Conservation (phyloP, 2,113 vertebrate species). For the Barnardius zonarius region DNA sequence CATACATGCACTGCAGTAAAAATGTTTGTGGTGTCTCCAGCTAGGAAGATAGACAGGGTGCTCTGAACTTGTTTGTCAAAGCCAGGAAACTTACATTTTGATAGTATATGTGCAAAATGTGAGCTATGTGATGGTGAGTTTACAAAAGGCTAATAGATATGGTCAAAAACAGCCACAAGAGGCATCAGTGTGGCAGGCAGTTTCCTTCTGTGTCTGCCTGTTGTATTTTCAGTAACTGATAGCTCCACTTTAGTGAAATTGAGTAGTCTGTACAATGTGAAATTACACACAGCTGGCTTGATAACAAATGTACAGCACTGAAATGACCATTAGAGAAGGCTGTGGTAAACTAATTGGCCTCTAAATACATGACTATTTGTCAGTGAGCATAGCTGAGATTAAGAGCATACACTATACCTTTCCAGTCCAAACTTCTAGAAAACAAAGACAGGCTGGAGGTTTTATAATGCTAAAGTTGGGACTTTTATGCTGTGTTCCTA, state of each 20-base stretch:
- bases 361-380: not conserved
- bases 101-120: not conserved
- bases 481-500: not conserved
- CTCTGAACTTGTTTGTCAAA: not conserved
- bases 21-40: not conserved
- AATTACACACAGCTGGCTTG: not conserved
- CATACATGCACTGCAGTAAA: not conserved
- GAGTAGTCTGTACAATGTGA: rapidly evolving
- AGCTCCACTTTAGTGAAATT: not conserved
- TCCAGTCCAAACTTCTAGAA: not conserved
- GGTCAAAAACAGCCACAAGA: not conserved
- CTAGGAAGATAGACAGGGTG: not conserved
- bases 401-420: not conserved
- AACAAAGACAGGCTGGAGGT: not conserved
- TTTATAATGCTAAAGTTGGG: not conserved
- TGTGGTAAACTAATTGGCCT: not conserved
- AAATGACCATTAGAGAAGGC: not conserved
- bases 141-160: not conserved
- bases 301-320: not conserved
- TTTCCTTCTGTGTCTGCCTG: not conserved
- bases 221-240: not conserved
- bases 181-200: not conserved
- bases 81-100: not conserved
- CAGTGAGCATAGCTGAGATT: not conserved
- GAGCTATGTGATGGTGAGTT: not conserved